Percentiles rank a stretch among this genome's conserved stretches.
phyloP scores from a whole-genome alignment of 23 tunicate species.

The Botrylloides violaceus region DNA sequence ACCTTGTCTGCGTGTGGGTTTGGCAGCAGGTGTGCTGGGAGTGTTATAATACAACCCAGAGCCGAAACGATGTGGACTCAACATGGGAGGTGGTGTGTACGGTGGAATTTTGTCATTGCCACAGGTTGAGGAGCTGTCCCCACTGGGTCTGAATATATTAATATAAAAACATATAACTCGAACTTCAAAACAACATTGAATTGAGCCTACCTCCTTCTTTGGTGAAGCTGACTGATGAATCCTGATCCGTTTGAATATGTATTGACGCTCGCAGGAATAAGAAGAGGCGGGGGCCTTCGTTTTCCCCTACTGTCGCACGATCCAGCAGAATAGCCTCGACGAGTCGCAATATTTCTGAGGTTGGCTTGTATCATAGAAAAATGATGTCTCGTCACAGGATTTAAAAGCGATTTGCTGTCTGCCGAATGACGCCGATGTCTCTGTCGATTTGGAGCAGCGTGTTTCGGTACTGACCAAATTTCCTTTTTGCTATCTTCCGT shows the following conservation, averaged over 20 bases:
- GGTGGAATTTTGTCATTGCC: slow-evolving; percentile 85
- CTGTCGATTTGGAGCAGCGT: slow-evolving; percentile 31
- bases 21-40: slow-evolving; percentile 62
- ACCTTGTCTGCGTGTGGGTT: slow-evolving; percentile 62
- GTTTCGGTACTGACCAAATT: slow-evolving; percentile 90
- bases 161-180: no score
- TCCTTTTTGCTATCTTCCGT: slow-evolving; percentile 27
- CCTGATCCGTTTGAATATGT: slow-evolving; percentile 34
- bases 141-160: slow-evolving; percentile 83
- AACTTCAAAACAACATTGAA: no score
- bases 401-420: slow-evolving; percentile 36
- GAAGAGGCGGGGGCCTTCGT: slow-evolving; percentile 77
- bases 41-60: slow-evolving; percentile 79
- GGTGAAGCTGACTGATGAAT: slow-evolving; percentile 76
- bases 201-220: slow-evolving; percentile 59
- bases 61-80: slow-evolving; percentile 77
- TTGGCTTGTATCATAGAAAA: background rate
- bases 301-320: slow-evolving; percentile 32
- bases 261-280: slow-evolving; percentile 80
- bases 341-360: background rate
- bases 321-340: background rate
- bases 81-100: slow-evolving; percentile 93
- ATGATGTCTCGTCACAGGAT: slow-evolving; percentile 17
- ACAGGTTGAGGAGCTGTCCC: slow-evolving; percentile 61
- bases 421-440: slow-evolving; percentile 72